Evolutionary conservation across 1,140 invertebrate genomes (phyloP), one percentile per base, ranked within the genome.

Genomic region (Drosophila triauraria): DNA sequence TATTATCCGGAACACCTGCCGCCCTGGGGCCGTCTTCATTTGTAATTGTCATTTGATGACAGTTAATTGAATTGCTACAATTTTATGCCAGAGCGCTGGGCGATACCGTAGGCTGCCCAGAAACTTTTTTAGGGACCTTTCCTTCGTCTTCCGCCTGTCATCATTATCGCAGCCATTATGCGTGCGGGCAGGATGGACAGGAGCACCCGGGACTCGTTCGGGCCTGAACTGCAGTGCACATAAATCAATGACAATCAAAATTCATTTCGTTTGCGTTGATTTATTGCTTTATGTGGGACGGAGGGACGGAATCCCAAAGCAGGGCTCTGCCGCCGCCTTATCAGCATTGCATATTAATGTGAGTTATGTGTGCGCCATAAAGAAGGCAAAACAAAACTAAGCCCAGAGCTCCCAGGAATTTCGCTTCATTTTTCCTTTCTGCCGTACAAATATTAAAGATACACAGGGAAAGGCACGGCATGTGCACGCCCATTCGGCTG

Each of bases 201-300:
- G 50, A 46, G 62, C 32, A 9, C 9, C 15, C 46, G 48, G 78
- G 67, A 57, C 62, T 75, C 79, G 81, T 42, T 12, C 46, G n/a
- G 8, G 42, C 56, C 63, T 38, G 51, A 70, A 87, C 59, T 84
- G 84, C 77, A 88, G 59, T 76, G 62, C 69, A 81, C 85, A 88
- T 88, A 87, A 88, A 88, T 88, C 85, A 88, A 88, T 88, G 85
- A 88, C 85, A 90, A 88, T 88, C 85, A 88, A 88, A 88, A 88
- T 90, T 88, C 85, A 84, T 88, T 88, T 90, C 85, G 77, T 79
- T 78, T 75, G 70, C 81, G 53, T 79, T 90, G 85, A 88, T 88
- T 88, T 88, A 88, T 88, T 88, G 84, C 84, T 72, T 84, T 88
- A 83, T 67, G 50, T 58, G 76, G 48, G 59, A 61, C 23, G 17